Conservation (phyloP, 92 coral and sea anemone genomes). For the Nematostella vectensis region DNA sequence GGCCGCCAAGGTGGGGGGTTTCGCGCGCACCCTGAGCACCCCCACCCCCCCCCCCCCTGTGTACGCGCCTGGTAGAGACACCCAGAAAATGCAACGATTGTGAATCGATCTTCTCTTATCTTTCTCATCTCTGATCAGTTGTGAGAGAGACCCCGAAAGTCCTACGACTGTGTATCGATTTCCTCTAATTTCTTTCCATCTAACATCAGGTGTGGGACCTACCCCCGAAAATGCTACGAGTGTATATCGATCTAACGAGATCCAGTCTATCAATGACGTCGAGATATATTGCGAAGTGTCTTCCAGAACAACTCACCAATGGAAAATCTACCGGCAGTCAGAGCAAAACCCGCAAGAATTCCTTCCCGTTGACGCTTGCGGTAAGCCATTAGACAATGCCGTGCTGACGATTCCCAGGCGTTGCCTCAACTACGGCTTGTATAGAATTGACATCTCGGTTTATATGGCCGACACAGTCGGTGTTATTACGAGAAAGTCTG, state of each 20-base stretch:
- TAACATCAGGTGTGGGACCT: too few species aligned
- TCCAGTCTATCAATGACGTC: constrained; percentile 19
- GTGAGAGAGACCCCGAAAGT: too few species aligned
- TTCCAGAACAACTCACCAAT: constrained; percentile 28
- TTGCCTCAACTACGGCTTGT: constrained; percentile 47
- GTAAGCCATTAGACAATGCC: constrained; percentile 8
- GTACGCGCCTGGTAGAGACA: too few species aligned
- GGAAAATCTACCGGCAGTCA: constrained; percentile 35
- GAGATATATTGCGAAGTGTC: constrained; percentile 65
- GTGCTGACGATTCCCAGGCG: constrained; percentile 20
- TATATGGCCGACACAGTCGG: constrained; percentile 41
- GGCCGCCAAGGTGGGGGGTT: too few species aligned
- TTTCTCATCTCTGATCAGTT: too few species aligned
- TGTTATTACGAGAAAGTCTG: constrained; percentile 29
- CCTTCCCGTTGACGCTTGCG: constrained; percentile 2
- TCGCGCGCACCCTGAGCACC: too few species aligned
- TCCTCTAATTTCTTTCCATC: too few species aligned
- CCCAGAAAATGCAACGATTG: too few species aligned
- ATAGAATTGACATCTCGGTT: constrained; percentile 39
- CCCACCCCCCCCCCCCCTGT: too few species aligned
- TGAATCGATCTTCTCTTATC: too few species aligned
- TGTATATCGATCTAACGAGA: constrained; percentile 33
- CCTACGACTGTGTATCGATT: too few species aligned
- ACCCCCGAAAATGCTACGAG: constrained; percentile 3
- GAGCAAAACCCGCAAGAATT: not conserved